Percentiles rank a stretch among this genome's conserved stretches.
Conservation (phyloP, 2,113 vertebrate species). For the Rhinolophus sinicus region DNA sequence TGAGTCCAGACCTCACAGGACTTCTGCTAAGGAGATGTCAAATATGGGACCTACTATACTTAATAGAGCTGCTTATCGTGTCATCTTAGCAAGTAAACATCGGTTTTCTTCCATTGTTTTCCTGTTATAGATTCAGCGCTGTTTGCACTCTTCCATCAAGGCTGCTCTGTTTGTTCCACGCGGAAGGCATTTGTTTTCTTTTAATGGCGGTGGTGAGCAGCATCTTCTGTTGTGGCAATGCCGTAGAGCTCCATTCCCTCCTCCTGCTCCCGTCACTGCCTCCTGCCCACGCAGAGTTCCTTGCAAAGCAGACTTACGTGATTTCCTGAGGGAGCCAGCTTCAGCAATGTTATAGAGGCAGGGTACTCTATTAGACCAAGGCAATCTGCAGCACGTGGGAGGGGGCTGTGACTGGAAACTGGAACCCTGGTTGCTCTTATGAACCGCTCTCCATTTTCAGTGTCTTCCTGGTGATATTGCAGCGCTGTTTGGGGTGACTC, state of each 20-base stretch:
- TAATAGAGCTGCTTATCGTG: not conserved
- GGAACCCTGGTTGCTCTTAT: not conserved
- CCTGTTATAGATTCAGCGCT: not conserved
- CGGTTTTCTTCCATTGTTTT: not conserved
- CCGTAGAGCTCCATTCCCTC: not conserved
- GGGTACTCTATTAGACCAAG: not conserved
- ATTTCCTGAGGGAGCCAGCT: not conserved
- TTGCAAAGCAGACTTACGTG: not conserved
- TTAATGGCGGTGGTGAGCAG: not conserved
- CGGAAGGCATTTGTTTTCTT: not conserved
- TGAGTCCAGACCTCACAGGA: not conserved
- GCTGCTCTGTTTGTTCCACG: not conserved
- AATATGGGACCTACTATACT: not conserved
- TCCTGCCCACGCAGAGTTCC: not conserved
- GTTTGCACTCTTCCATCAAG: not conserved
- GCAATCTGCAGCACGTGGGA: fast-evolving
- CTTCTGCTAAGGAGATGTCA: not conserved
- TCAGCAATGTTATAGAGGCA: not conserved
- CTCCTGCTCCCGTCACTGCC: too few relatives aligned
- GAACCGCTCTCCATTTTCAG: not conserved
- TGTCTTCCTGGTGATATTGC: not conserved
- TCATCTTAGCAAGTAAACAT: not conserved
- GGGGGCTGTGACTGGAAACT: not conserved
- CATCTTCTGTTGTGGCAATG: not conserved
- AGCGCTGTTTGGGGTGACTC: not conserved